Evolutionary conservation across 1,140 invertebrate genomes (phyloP).

Genomic region (Macrobrachium rosenbergii): DNA sequence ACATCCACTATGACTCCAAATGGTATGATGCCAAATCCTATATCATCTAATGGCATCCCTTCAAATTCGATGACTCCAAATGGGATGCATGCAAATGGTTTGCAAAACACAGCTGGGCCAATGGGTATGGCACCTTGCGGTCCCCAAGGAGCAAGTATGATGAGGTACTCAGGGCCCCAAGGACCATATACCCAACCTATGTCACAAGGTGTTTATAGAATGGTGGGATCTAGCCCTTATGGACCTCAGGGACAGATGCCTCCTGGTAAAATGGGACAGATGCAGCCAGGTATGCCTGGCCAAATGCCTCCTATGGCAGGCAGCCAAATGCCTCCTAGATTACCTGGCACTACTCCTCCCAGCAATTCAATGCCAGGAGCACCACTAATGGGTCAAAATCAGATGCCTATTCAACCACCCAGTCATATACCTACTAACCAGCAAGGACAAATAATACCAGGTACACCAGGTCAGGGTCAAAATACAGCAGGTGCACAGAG

Average conservation of each 20-base stretch:
- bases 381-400: too few species aligned
- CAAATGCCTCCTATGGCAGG: not conserved
- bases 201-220: conserved; percentile 28
- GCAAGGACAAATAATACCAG: conserved; percentile 6
- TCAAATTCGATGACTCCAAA: conserved; percentile 40
- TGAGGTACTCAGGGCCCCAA: conserved; percentile 45
- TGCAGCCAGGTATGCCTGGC: conserved; percentile 5
- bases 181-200: conserved; percentile 20
- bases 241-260: conserved; percentile 33
- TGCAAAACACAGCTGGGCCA: conserved; percentile 31
- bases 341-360: too few species aligned
- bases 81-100: conserved; percentile 43
- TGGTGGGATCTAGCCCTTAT: conserved; percentile 25
- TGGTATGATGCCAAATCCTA: conserved; percentile 53
- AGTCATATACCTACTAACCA: not conserved
- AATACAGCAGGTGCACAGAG: not conserved
- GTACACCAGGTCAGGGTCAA: conserved; percentile 3
- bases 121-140: conserved; percentile 26
- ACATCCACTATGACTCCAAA: conserved; percentile 49
- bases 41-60: conserved; percentile 43
- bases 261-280: not conserved
- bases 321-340: conserved; percentile 2
- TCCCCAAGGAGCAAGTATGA: conserved; percentile 43
- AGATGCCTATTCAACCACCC: too few species aligned
- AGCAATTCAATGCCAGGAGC: too few species aligned